Base-by-base conservation (phyloP, 1,140 invertebrate species). In the Nasonia vitripennis region DNA sequence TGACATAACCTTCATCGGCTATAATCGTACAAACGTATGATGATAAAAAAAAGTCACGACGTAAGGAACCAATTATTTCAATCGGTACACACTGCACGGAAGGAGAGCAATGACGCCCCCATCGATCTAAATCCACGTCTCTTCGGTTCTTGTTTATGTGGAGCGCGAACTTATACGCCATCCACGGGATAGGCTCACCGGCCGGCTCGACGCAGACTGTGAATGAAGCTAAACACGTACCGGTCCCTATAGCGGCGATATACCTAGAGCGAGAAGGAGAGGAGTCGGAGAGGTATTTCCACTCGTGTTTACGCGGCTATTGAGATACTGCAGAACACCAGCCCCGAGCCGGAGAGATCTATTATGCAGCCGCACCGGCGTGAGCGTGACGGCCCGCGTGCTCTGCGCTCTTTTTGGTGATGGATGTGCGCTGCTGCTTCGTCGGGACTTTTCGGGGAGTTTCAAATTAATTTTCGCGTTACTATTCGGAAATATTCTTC, bases 81-180 rank as follows among this genome's bases (percentile, higher is more conserved):
- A 37, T 37, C 34, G 34, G 34, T 4, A 5, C 34, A 37, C 34
- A 37, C 34, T 27, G 27, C 27, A 27, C 34, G 20, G 6, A 70
- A 37, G 41, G 10, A 14, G 27, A 75, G 17, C 2, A 83, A 62
- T 67, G 23, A 68, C 48, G 74, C 14, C 34, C 12, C 73, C 23
- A 83, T 83, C 37, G 12, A 70, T 78, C 62, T 78, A 78, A 84
- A 79, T 84, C 83, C 20, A 17, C 45, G 62, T 78, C 67, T 48
- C 27, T 27, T 51, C 51, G 12, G 51, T 0, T 77, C 4, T 67
- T 83, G 23, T 71, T 78, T 37, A 20, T 9, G 48, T 0, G n/a
- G 34, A 55, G 74, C 88, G 84, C 45, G 80, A 71, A 81, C 67
- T 86, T 86, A 86, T 80, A 86, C 80, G 84, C 51, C 85, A 55